Evolutionary conservation across 2,888 invertebrate species (phyloP), one percentile per base, ranked within the genome.

Genomic region (Heliconius aoede): DNA sequence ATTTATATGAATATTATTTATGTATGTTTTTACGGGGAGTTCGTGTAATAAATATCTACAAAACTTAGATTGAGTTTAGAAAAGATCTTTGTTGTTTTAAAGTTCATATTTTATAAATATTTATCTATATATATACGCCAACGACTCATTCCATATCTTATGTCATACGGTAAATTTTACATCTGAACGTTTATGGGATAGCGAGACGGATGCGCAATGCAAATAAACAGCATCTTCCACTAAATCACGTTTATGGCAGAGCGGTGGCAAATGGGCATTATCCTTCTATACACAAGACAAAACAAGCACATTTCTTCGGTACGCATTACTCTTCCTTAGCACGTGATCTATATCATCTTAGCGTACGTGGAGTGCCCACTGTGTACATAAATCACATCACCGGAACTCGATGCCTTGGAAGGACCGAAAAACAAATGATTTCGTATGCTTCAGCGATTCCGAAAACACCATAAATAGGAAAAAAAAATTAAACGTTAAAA

Each of bases 401-500:
- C 86, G 87, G 87, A 89, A 88, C 88, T 84, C 88, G 88, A 85
- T 85, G 85, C 86, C 86, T 86, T 87, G 87, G 87, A 87, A 87
- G 86, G 81, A 85, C 87, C 85, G 84, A 89, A 90, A 88, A 90
- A 91, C 89, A 91, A 92, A 91, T 90, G 87, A 90, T 88, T 87
- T 84, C 83, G 86, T 87, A 88, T 85, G 84, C 85, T 81, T 84
- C 84, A 77, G 80, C 84, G 83, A 87, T 90, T 87, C 85, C 86
- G 86, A 89, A 88, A 89, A 89, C 86, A 89, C 85, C 89, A 89
- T 88, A 90, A 89, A 87, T 85, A 89, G 88, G 89, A n/a, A 90
- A 84, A 32, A 85, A 90, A 92, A 91, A 90, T 88, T 91, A 89
- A 91, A 89, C 89, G 89, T 88, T 88, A 87, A 91, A 93, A 92